Conservation (phyloP, 2,113 vertebrate species). For the Tetrao urogallus region DNA sequence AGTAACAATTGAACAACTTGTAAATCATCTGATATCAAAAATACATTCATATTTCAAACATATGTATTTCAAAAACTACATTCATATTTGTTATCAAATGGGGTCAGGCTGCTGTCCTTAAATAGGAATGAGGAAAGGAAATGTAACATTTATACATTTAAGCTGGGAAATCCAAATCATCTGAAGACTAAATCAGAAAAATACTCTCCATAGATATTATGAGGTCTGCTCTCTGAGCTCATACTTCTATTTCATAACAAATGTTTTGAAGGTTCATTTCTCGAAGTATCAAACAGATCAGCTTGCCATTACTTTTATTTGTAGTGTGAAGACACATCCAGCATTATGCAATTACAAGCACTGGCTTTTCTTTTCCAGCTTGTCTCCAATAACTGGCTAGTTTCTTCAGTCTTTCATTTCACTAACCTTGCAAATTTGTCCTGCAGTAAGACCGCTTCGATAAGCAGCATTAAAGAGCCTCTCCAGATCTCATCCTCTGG, state of each 20-base stretch:
- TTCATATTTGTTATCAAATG: neutral
- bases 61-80: neutral
- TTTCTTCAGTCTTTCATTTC: neutral
- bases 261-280: neutral
- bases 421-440: neutral
- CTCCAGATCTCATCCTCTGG: neutral
- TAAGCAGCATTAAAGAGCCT: neutral
- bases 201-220: neutral
- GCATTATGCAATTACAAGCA: neutral
- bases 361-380: neutral
- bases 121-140: neutral
- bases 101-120: fast-evolving
- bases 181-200: neutral
- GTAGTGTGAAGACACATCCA: neutral
- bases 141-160: neutral
- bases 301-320: neutral
- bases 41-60: neutral
- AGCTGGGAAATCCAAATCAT: neutral
- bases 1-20: neutral
- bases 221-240: neutral
- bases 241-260: neutral
- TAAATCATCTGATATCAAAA: neutral
- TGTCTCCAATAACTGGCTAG: neutral
- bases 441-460: neutral
- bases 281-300: neutral